These are phyloP conservation scores for Loriculus beryllinus DNA, from an alignment of 2,797 vertebrate species.

Conservation along the genomic window DNA sequence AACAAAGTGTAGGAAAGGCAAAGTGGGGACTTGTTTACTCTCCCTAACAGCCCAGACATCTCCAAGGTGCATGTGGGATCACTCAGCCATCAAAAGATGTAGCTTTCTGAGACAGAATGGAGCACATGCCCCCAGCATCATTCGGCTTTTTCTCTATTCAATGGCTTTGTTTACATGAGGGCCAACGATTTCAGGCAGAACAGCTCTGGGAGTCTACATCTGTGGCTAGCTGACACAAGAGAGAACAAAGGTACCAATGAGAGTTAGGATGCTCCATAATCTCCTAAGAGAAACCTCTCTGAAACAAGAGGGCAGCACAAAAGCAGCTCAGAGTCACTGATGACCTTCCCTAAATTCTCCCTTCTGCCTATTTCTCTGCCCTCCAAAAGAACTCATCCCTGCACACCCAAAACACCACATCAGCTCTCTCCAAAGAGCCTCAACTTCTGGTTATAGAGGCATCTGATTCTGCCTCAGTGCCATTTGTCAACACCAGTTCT, in stretches of 20 bases:
- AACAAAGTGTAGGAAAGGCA: neutral
- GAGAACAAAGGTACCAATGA: neutral
- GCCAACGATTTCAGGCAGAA: neutral
- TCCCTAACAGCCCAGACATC: neutral
- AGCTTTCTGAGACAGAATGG: neutral
- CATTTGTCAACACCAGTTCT: neutral
- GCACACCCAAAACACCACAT: neutral
- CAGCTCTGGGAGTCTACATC: neutral
- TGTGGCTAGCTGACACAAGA: neutral
- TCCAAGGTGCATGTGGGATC: neutral
- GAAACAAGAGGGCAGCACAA: neutral
- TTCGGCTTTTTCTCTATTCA: slow-evolving; percentile 29
- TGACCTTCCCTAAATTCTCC: neutral
- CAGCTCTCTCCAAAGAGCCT: neutral
- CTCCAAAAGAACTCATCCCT: neutral
- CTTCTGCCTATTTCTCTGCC: neutral
- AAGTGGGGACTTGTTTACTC: neutral
- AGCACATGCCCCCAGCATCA: neutral
- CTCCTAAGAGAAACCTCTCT: neutral
- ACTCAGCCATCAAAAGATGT: neutral
- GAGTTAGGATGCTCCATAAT: neutral
- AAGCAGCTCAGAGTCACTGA: neutral
- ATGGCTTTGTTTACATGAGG: slow-evolving; percentile 22
- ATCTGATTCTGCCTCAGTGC: neutral
- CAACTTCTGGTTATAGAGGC: neutral